phyloP scores from a whole-genome alignment of 2,113 vertebrate species.

The Silurus meridionalis region DNA sequence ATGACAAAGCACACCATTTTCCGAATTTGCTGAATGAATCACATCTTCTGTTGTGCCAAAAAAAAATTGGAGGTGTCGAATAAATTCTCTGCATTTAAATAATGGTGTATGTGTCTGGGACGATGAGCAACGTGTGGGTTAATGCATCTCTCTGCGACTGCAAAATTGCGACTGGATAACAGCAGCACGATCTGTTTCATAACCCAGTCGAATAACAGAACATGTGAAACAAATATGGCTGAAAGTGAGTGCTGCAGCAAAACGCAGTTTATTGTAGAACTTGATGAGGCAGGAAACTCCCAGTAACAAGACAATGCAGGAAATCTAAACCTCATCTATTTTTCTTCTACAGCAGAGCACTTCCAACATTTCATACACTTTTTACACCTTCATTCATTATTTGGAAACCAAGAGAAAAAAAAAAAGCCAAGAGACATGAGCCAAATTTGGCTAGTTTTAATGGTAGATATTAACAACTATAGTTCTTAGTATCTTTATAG shows the following conservation, averaged over 20 bases:
- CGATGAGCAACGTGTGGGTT: slow-evolving; percentile 22
- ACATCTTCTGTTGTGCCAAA: background rate
- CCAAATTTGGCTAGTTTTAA: background rate
- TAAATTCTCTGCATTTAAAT: background rate
- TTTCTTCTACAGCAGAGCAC: background rate
- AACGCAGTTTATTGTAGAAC: background rate
- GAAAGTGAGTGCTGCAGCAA: background rate
- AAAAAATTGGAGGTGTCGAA: slow-evolving; percentile 5
- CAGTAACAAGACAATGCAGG: slow-evolving; percentile 3
- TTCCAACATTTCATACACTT: background rate
- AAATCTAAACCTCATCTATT: background rate
- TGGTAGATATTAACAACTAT: background rate
- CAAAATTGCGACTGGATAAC: background rate
- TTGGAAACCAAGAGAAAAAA: background rate
- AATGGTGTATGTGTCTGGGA: background rate
- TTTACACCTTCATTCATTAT: background rate
- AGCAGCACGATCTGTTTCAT: background rate
- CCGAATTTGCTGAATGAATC: slow-evolving; percentile 28
- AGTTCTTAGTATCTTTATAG: background rate
- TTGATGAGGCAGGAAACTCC: background rate
- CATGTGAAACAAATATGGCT: background rate
- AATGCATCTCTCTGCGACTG: slow-evolving; percentile 7
- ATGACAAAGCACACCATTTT: background rate
- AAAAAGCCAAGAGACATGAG: background rate
- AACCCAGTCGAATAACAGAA: slow-evolving; percentile 11